These are phyloP conservation scores for Dastarcus helophoroides DNA, from an alignment of 2,888 invertebrate species.

Conservation along the genomic window DNA sequence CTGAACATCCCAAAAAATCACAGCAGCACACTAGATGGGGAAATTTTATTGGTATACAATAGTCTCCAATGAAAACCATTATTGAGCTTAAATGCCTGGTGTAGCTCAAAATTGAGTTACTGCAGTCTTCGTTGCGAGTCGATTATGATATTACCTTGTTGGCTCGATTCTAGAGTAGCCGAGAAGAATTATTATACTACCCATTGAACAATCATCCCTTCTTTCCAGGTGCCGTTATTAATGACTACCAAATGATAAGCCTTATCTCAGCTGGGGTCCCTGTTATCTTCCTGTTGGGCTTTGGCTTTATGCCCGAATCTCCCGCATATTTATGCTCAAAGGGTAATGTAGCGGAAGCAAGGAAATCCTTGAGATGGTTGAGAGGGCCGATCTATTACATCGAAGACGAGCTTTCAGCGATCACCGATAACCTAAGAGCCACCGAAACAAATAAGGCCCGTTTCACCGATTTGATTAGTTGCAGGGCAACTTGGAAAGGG, in stretches of 20 bases:
- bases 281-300: not conserved
- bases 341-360: conserved; percentile 45
- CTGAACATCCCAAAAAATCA: too few relatives aligned
- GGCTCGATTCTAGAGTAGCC: too few relatives aligned
- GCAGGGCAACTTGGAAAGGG: conserved; percentile 22
- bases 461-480: conserved; percentile 33
- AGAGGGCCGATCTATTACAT: conserved; percentile 48
- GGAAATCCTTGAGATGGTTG: conserved; percentile 48
- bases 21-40: too few relatives aligned
- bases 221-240: not conserved
- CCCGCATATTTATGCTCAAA: conserved; percentile 51
- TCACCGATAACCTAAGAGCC: conserved; percentile 40
- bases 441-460: conserved; percentile 38
- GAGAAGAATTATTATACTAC: too few relatives aligned
- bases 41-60: too few relatives aligned
- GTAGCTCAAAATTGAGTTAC: too few relatives aligned
- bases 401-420: conserved; percentile 42
- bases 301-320: conserved; percentile 60
- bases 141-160: too few relatives aligned
- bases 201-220: conserved; percentile 2
- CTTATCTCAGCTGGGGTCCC: not conserved
- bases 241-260: not conserved
- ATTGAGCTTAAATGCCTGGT: too few relatives aligned
- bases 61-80: too few relatives aligned
- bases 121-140: too few relatives aligned